Evolutionary conservation across 2,113 vertebrate species (phyloP), one percentile per base, ranked within the genome.

Genomic region (Sisor rabdophorus): DNA sequence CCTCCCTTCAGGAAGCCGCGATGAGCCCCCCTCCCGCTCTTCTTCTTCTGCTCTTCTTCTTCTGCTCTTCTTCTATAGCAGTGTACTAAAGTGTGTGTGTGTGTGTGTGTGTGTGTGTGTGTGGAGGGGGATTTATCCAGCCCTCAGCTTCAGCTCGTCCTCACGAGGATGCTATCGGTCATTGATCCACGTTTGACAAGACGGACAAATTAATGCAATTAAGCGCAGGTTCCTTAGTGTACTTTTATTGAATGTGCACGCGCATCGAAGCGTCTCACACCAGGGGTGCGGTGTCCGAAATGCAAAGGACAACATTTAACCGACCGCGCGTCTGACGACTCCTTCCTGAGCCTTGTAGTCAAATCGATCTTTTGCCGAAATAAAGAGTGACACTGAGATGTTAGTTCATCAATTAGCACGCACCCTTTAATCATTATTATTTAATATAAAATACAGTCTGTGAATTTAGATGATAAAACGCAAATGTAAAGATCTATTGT

Each of bases 151-250:
- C 87, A 82, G 84, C 85, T 83, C 85, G 83, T 80, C 79, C 82
- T 79, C 85, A 81, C 85, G 83, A 78, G 87, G 71, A 83, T 79
- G 89, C 93, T 91, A 91, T 92, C 91, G 94, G 92, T 88, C 92
- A 93, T 94, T 92, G 89, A 94, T 93, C 91, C 92, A 75, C 85
- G 92, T 93, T 93, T 94, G 93, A 95, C 94, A 94, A 93, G 91
- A 91, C 91, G 88, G 91, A 92, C 93, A 95, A 94, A 95, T 95
- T 95, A 94, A 95, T 96, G 94, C 93, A 94, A 95, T 95, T 94
- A 95, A 91, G 91, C 89, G 91, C 89, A 58, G 90, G 91, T 87
- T 93, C 89, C 90, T 85, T 87, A 67, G 92, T 94, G 92, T 12
- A 47, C 20, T 73, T 71, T 36, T 32, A 30, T 36, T 54, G 28